A percentile compares a stretch with the other conserved stretches of the same genome.
Conservation (phyloP, 2,888 invertebrate genomes). For the Clitarchus hookeri region DNA sequence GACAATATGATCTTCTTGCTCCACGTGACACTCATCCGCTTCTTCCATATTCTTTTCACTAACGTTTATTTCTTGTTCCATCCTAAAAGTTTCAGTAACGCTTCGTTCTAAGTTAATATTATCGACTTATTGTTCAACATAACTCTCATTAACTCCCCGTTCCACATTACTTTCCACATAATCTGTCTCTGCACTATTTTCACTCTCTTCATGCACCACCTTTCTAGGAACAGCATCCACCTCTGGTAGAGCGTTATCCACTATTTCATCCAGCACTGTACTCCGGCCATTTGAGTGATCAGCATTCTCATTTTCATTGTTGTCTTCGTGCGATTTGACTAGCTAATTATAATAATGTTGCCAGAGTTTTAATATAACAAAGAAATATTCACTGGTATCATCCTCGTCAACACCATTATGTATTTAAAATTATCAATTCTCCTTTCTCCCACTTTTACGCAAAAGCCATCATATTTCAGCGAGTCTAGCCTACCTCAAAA, state of each 20-base stretch:
- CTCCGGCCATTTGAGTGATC: background rate
- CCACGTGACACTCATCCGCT: background rate
- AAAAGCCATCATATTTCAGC: background rate
- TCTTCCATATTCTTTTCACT: background rate
- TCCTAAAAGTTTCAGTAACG: no score
- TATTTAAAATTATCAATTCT: background rate
- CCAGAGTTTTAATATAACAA: background rate
- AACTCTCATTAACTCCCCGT: no score
- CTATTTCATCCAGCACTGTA: background rate
- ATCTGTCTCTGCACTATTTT: no score
- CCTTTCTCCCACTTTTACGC: background rate
- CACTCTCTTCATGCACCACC: background rate
- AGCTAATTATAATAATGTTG: background rate
- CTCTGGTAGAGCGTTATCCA: background rate
- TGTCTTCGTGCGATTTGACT: background rate
- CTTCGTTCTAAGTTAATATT: background rate
- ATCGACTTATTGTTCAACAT: no score
- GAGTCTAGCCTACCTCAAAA: background rate
- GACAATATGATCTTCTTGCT: background rate
- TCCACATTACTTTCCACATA: no score
- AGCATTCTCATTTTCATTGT: background rate
- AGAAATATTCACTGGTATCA: background rate
- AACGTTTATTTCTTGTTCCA: no score
- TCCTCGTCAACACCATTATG: background rate
- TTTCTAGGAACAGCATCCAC: slow-evolving; percentile 17